Conservation (phyloP, 2,113 vertebrate species). For the Regulus satrapa region DNA sequence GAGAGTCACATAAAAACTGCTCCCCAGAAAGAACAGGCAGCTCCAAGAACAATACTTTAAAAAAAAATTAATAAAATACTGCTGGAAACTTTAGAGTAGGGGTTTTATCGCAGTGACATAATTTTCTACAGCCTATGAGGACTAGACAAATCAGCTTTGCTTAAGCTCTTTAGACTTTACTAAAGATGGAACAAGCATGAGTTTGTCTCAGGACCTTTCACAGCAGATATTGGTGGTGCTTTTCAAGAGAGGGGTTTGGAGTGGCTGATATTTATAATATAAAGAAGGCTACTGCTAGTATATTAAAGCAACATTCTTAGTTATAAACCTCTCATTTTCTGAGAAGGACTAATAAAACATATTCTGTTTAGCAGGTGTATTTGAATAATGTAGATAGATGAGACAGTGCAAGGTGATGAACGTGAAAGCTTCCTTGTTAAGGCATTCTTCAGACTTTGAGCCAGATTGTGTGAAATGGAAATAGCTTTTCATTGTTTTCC, state of each 20-base stretch:
- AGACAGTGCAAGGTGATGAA: background rate
- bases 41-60: background rate
- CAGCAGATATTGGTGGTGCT: background rate
- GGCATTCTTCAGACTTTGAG: background rate
- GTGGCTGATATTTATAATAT: background rate
- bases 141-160: background rate
- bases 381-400: background rate
- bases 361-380: background rate
- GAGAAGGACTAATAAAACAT: background rate
- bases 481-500: background rate
- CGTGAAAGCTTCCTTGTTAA: background rate
- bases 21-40: background rate
- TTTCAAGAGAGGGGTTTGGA: background rate
- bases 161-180: background rate
- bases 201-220: background rate
- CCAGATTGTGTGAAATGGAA: background rate
- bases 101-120: background rate
- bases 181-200: background rate
- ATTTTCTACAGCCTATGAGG: background rate
- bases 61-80: background rate
- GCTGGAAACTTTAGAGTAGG: background rate
- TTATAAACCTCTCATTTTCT: background rate
- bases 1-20: background rate
- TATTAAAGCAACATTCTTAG: background rate
- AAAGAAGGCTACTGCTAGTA: background rate